These are phyloP conservation scores for Gephyroberyx darwinii DNA, from an alignment of 2,797 vertebrate genomes.

Conservation along the genomic window DNA sequence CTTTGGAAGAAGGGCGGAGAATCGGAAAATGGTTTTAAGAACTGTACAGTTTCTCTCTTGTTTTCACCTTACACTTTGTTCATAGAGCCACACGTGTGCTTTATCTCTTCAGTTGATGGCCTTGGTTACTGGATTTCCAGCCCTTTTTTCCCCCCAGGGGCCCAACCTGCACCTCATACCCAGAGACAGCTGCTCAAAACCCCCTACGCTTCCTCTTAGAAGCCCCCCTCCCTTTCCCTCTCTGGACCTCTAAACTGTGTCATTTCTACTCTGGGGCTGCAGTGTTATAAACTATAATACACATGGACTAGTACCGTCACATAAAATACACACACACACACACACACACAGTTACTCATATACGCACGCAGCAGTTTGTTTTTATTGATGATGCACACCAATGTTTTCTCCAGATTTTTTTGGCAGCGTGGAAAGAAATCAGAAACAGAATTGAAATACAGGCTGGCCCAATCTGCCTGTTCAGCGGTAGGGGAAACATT, in stretches of 20 bases:
- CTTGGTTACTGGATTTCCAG: constrained; percentile 67
- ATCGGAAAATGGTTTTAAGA: constrained; percentile 30
- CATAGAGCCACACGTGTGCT: constrained; percentile 68
- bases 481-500: constrained; percentile 27
- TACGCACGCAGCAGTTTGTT: constrained; percentile 32
- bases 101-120: constrained; percentile 74
- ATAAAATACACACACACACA: constrained; percentile 51
- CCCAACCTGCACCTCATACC: constrained; percentile 50
- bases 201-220: constrained; percentile 21
- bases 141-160: constrained; percentile 20
- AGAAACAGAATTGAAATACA: constrained; percentile 26
- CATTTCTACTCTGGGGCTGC: constrained; percentile 56
- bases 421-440: constrained; percentile 27
- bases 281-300: constrained; percentile 51
- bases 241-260: constrained; percentile 79
- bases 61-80: constrained; percentile 51
- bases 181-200: constrained; percentile 59
- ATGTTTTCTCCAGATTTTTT: constrained; percentile 38
- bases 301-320: constrained; percentile 47
- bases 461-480: constrained; percentile 25
- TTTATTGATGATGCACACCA: constrained; percentile 39
- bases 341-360: constrained; percentile 20
- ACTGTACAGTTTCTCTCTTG: constrained; percentile 39
- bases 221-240: constrained; percentile 13
- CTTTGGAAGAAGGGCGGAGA: constrained; percentile 29